phyloP scores from a whole-genome alignment of 2,797 vertebrate genomes.

The Gymnocypris eckloni region DNA sequence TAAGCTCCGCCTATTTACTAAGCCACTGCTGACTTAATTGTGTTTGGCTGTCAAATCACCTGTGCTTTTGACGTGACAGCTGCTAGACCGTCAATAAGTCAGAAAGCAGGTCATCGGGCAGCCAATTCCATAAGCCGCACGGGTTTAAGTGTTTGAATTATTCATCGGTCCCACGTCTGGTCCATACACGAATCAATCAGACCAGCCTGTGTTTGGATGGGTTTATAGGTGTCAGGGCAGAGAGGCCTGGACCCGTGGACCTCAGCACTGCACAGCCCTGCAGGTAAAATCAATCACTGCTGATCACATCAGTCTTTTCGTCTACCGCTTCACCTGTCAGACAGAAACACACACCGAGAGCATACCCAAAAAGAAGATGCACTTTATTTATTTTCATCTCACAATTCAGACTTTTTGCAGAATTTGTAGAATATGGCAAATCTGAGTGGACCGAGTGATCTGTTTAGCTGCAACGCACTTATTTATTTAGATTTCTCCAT shows the following conservation, averaged over 20 bases:
- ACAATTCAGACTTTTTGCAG: neutral
- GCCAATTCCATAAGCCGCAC: slow-evolving; percentile 34
- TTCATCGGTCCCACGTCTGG: slow-evolving; percentile 48
- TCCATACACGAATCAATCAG: slow-evolving; percentile 54
- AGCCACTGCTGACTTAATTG: slow-evolving; percentile 27
- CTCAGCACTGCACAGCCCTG: slow-evolving; percentile 35
- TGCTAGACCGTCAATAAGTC: slow-evolving; percentile 37
- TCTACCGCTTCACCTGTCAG: slow-evolving; percentile 21
- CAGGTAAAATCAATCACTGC: slow-evolving; percentile 56
- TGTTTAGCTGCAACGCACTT: neutral
- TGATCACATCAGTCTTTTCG: slow-evolving; percentile 51
- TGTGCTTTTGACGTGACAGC: slow-evolving; percentile 26
- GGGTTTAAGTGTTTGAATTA: slow-evolving; percentile 53
- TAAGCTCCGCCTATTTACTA: slow-evolving; percentile 6
- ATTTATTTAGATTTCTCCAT: neutral
- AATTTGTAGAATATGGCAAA: neutral
- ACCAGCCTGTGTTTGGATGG: slow-evolving; percentile 42
- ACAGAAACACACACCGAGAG: neutral
- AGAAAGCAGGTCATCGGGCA: slow-evolving; percentile 36
- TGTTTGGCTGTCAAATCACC: slow-evolving; percentile 34
- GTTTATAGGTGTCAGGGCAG: slow-evolving; percentile 52
- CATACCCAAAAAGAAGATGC: slow-evolving; percentile 1
- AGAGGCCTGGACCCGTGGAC: slow-evolving; percentile 44
- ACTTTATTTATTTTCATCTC: neutral
- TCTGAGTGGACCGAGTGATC: neutral